Conservation (phyloP, 2,113 vertebrate species). For the Callionymus lyra region DNA sequence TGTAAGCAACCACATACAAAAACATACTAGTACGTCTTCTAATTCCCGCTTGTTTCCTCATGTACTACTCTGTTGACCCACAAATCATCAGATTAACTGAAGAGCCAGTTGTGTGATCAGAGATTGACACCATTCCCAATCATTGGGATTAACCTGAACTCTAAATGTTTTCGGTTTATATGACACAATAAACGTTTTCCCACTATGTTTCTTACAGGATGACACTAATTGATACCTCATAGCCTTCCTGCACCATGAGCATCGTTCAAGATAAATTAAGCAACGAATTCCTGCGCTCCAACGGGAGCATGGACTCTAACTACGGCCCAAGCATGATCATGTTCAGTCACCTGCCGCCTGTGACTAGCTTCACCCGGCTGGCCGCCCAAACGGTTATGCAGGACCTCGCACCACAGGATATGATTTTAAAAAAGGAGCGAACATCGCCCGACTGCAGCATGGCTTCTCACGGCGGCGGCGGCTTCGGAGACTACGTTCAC, state of each 20-base stretch:
- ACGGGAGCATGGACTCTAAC: conserved; percentile 79
- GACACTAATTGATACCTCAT: conserved; percentile 45
- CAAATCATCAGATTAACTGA: conserved; percentile 49
- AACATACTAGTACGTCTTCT: neutral
- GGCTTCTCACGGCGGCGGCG: conserved; percentile 29
- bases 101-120: conserved; percentile 49
- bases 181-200: neutral
- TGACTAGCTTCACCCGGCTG: conserved; percentile 91
- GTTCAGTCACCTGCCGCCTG: conserved; percentile 94
- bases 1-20: conserved; percentile 1
- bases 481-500: conserved; percentile 72
- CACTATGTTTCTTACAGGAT: conserved; percentile 37
- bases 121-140: conserved; percentile 39
- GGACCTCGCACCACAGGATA: conserved; percentile 74
- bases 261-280: conserved; percentile 83
- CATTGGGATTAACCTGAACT: conserved; percentile 16
- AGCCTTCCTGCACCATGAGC: conserved; percentile 64
- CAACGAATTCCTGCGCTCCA: conserved; percentile 78
- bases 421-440: conserved; percentile 93
- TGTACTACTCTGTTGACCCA: conserved; percentile 41
- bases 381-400: conserved; percentile 78
- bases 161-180: conserved; percentile 18
- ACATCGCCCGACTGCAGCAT: conserved; percentile 74
- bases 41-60: conserved; percentile 17
- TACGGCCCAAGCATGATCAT: conserved; percentile 88